Percentiles rank a stretch among this genome's conserved stretches.
Conservation (phyloP, 1,140 invertebrate genomes). For the Habropoda laboriosa region DNA sequence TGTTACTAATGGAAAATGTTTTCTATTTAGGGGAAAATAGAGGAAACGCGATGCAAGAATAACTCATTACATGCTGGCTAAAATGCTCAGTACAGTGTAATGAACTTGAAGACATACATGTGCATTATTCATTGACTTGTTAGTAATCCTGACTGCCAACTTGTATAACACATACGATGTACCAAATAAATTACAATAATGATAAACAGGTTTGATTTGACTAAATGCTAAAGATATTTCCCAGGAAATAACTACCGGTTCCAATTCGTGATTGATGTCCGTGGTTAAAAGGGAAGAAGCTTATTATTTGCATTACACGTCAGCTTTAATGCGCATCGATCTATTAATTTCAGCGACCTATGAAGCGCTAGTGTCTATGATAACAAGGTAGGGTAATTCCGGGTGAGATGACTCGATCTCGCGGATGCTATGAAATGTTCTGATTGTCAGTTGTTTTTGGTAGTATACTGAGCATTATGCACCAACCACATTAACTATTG, state of each 20-base stretch:
- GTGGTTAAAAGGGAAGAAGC: constrained; percentile 38
- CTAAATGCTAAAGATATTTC: constrained; percentile 45
- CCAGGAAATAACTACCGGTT: constrained; percentile 52
- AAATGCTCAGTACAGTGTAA: neutral
- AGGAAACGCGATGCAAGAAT: neutral
- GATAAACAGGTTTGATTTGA: constrained; percentile 45
- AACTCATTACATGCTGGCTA: constrained; percentile 28
- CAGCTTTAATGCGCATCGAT: constrained; percentile 25
- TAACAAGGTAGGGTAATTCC: constrained; percentile 44
- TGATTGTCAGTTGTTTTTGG: neutral
- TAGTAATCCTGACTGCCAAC: constrained; percentile 23
- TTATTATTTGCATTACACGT: constrained; percentile 3
- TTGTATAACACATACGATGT: constrained; percentile 30
- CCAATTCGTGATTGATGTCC: constrained; percentile 45
- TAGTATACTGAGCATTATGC: neutral
- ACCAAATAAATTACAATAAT: constrained; percentile 34
- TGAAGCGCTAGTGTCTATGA: constrained; percentile 24
- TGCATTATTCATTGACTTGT: neutral
- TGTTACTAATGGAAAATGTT: too few species aligned
- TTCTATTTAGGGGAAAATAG: too few species aligned
- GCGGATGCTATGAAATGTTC: neutral
- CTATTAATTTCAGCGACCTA: constrained; percentile 36
- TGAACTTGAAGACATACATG: neutral
- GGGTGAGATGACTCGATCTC: too few species aligned
- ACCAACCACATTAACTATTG: too few species aligned